Conservation (phyloP, 92 coral and sea anemone species). For the Phenganax marumi region DNA sequence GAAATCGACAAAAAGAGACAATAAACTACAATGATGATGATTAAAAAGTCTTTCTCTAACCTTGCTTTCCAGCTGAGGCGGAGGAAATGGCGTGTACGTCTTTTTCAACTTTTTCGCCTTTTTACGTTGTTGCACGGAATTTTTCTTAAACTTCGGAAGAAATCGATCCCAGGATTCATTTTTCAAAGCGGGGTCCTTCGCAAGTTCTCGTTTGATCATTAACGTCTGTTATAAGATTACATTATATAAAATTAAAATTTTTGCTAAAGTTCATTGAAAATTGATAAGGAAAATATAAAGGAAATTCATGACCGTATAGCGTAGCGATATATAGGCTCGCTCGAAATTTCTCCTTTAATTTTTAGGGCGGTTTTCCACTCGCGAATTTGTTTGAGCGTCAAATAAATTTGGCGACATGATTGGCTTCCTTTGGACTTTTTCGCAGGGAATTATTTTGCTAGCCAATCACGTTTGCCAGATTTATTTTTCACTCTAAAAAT, state of each 20-base stretch:
- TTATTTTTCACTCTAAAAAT: too few relatives aligned
- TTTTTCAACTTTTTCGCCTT: constrained; percentile 70
- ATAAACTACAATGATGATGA: too few relatives aligned
- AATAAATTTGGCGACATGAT: too few relatives aligned
- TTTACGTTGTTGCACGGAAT: constrained; percentile 70
- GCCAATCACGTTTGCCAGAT: too few relatives aligned
- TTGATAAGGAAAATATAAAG: too few relatives aligned
- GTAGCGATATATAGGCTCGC: too few relatives aligned
- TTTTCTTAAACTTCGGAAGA: constrained; percentile 88
- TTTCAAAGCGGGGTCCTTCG: constrained; percentile 88
- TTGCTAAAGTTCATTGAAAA: not conserved
- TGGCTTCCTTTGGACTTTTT: too few relatives aligned
- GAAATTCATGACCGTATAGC: too few relatives aligned
- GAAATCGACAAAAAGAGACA: not conserved
- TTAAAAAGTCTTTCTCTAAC: constrained; percentile 37
- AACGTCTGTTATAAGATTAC: constrained; percentile 59
- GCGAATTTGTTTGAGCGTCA: too few relatives aligned
- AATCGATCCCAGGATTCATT: constrained; percentile 98
- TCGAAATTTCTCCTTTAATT: too few relatives aligned
- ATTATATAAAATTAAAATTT: not conserved
- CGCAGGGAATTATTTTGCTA: too few relatives aligned
- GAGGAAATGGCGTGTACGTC: constrained; percentile 95
- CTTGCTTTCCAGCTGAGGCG: constrained; percentile 96
- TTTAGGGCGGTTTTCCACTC: not conserved
- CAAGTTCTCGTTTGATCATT: constrained; percentile 95